Conservation (phyloP, 2,888 invertebrate genomes). For the Trissolcus japonicus region DNA sequence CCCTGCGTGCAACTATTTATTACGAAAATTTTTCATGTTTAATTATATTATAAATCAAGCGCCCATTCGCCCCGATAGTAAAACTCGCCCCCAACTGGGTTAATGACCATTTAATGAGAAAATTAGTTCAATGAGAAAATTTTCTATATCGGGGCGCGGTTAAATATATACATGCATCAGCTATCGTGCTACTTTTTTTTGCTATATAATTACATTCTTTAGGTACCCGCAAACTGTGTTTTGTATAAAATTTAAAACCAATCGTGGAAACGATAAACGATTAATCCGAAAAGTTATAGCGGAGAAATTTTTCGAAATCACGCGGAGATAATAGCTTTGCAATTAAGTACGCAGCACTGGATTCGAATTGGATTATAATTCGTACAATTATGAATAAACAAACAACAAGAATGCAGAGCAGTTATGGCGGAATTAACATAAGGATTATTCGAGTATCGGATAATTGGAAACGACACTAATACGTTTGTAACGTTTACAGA, state of each 20-base stretch:
- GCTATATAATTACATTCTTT: too few species aligned
- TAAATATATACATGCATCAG: conserved; percentile 6
- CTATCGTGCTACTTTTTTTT: too few species aligned
- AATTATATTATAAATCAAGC: conserved; percentile 44
- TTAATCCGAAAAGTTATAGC: too few species aligned
- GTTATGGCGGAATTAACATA: conserved; percentile 1
- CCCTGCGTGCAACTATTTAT: conserved; percentile 35
- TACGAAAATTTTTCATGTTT: conserved; percentile 40
- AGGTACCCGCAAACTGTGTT: too few species aligned
- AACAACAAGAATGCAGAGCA: too few species aligned
- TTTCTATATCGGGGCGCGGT: conserved; percentile 9
- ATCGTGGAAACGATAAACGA: too few species aligned
- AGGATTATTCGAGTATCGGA: conserved; percentile 5
- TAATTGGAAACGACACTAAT: conserved; percentile 21
- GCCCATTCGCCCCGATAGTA: conserved; percentile 18
- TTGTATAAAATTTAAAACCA: too few species aligned
- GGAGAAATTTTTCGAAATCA: too few species aligned
- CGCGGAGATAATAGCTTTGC: too few species aligned
- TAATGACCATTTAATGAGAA: conserved; percentile 39
- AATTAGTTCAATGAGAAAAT: conserved; percentile 36
- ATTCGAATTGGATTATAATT: too few species aligned
- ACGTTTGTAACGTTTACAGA: conserved; percentile 35
- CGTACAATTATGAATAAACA: too few species aligned
- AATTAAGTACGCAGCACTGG: too few species aligned
- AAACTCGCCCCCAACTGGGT: conserved; percentile 33